These are phyloP conservation scores for Ranitomeya imitator DNA, from an alignment of 2,113 vertebrate genomes.

Conservation along the genomic window DNA sequence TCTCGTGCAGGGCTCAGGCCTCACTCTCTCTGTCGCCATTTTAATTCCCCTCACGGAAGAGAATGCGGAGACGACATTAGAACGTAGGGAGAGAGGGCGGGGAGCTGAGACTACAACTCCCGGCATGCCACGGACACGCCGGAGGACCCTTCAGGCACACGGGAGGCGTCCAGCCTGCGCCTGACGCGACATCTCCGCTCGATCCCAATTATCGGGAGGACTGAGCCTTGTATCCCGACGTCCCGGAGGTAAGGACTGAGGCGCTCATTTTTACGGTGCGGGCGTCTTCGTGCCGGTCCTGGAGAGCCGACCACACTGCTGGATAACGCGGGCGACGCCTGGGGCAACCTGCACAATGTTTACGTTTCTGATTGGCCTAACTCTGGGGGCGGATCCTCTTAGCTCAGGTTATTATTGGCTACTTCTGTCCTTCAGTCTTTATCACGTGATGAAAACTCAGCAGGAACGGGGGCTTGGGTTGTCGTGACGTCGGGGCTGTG, in stretches of 20 bases:
- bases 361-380: neutral
- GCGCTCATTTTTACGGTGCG: no score
- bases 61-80: slow-evolving; percentile 35
- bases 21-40: slow-evolving; percentile 28
- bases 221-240: no score
- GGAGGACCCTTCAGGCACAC: neutral
- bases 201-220: no score
- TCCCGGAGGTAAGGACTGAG: no score
- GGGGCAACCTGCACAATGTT: neutral
- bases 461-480: neutral
- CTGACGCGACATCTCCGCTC: neutral
- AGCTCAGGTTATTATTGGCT: neutral
- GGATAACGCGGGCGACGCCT: neutral
- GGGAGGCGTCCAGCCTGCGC: neutral
- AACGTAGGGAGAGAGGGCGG: slow-evolving; percentile 32
- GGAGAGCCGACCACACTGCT: no score
- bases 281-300: neutral
- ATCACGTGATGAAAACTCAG: neutral
- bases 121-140: neutral
- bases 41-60: slow-evolving; percentile 25
- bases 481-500: neutral
- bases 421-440: neutral
- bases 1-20: neutral
- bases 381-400: neutral
- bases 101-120: slow-evolving; percentile 28